Evolutionary conservation across 1,140 invertebrate genomes (phyloP).

Genomic region (Ceratitis capitata): DNA sequence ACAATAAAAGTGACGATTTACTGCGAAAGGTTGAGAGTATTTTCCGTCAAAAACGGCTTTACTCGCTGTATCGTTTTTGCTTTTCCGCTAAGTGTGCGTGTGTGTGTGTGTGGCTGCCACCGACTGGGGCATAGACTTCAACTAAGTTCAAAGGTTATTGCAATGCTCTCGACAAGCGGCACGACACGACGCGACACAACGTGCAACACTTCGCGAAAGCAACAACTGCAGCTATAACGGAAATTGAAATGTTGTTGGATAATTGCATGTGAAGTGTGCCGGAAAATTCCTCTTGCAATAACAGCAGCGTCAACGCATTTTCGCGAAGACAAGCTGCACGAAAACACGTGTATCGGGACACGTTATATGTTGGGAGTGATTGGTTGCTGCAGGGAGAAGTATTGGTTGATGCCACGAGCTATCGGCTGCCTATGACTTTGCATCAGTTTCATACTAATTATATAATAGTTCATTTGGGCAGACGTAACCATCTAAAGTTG

Average conservation of each 20-base stretch:
- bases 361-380: too few relatives aligned
- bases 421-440: too few relatives aligned
- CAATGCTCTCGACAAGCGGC: not conserved
- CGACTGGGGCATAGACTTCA: not conserved
- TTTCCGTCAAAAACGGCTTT: not conserved
- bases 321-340: not conserved
- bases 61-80: not conserved
- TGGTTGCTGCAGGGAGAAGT: too few relatives aligned
- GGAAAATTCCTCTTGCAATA: not conserved
- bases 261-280: not conserved
- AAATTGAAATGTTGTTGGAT: not conserved
- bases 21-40: not conserved
- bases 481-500: too few relatives aligned
- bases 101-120: not conserved
- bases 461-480: too few relatives aligned
- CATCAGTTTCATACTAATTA: too few relatives aligned
- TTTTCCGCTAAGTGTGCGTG: too few relatives aligned
- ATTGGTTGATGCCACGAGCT: too few relatives aligned
- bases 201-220: too few relatives aligned
- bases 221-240: not conserved
- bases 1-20: not conserved
- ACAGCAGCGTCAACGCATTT: not conserved
- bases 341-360: not conserved
- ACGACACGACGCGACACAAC: too few relatives aligned
- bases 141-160: slow-evolving; percentile 12